phyloP scores from a whole-genome alignment of 2,113 vertebrate species.

The Gymnarchus niloticus region DNA sequence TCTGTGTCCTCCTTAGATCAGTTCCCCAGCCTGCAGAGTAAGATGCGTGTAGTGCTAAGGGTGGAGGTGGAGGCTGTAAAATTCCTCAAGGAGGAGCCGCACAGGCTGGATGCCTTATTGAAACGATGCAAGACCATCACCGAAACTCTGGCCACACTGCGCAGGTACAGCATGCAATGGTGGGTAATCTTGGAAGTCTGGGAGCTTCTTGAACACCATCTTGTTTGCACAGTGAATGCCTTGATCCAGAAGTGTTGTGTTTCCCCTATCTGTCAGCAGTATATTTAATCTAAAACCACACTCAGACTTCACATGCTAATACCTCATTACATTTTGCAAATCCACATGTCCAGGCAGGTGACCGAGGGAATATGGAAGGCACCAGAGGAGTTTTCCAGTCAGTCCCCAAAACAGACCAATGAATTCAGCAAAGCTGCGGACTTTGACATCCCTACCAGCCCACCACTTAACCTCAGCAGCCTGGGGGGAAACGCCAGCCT shows the following conservation, averaged over 20 bases:
- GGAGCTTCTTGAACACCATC: background rate
- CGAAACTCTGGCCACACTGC: conserved; percentile 65
- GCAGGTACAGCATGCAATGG: conserved; percentile 50
- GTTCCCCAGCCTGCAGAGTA: conserved; percentile 94
- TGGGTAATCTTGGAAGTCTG: background rate
- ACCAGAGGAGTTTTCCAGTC: conserved; percentile 69
- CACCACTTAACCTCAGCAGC: conserved; percentile 78
- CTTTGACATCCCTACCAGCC: conserved; percentile 78
- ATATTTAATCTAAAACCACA: background rate
- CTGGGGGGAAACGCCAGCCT: conserved; percentile 57
- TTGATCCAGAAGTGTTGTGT: background rate
- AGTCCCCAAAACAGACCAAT: conserved; percentile 78
- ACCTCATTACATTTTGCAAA: background rate
- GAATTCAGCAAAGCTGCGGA: conserved; percentile 79
- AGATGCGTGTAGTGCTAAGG: conserved; percentile 93
- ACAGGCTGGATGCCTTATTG: conserved; percentile 85
- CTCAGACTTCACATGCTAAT: background rate
- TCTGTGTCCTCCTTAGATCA: conserved; percentile 67
- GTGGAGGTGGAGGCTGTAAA: conserved; percentile 97
- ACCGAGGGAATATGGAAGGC: conserved; percentile 81
- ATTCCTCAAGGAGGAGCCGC: conserved; percentile 96
- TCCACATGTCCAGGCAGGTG: conserved; percentile 69
- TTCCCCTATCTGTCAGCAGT: background rate
- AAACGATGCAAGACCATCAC: conserved; percentile 91
- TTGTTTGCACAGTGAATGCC: background rate